Conservation (phyloP, 2,113 vertebrate species). For the Hemibagrus wyckioides region DNA sequence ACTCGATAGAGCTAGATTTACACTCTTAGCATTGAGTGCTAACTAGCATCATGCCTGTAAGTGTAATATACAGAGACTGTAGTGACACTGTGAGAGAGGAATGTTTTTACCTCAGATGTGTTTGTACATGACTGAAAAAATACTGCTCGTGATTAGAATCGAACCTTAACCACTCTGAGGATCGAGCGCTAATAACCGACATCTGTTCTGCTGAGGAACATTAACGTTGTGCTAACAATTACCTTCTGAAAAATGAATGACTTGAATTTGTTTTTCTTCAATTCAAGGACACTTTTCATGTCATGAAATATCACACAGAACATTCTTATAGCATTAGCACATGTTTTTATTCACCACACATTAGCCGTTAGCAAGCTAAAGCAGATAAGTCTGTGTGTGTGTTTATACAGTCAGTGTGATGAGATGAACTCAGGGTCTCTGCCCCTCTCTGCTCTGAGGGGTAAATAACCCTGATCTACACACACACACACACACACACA, state of each 20-base stretch:
- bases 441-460: not conserved
- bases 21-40: too few species aligned
- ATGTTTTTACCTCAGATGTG: not conserved
- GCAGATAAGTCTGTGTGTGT: not conserved
- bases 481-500: slow-evolving; percentile 12
- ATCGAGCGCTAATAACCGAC: not conserved
- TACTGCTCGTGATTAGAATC: not conserved
- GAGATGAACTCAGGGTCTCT: not conserved
- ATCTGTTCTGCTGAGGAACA: not conserved
- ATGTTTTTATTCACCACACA: not conserved
- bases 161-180: not conserved
- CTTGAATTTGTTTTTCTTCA: not conserved
- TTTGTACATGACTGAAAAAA: not conserved
- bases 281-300: not conserved
- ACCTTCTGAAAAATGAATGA: not conserved
- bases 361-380: not conserved
- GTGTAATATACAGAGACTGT: too few species aligned
- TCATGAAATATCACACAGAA: not conserved
- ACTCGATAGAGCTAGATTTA: not conserved
- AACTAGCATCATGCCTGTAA: too few species aligned
- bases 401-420: not conserved
- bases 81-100: too few species aligned
- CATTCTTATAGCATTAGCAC: not conserved
- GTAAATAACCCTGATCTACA: slow-evolving; percentile 18
- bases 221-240: not conserved